Percentiles rank a stretch among this genome's conserved stretches.
phyloP scores from a whole-genome alignment of 2,113 vertebrate species.

The Lepisosteus osseus region DNA sequence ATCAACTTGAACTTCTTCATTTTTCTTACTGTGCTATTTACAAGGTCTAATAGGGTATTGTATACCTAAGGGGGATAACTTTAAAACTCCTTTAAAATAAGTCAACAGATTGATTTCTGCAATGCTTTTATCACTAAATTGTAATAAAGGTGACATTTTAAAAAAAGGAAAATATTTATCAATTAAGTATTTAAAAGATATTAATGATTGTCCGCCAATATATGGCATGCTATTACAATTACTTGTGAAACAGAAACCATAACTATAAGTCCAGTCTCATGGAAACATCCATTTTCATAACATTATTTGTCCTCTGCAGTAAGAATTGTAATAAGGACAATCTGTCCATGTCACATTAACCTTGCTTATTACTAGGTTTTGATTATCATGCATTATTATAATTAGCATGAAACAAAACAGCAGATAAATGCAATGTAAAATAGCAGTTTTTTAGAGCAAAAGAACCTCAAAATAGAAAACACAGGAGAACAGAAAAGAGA shows the following conservation, averaged over 20 bases:
- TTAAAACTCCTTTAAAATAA: no score
- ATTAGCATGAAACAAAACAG: conserved; percentile 5
- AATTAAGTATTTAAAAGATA: no score
- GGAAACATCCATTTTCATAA: conserved; percentile 20
- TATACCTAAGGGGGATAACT: no score
- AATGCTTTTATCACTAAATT: no score
- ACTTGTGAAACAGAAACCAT: neutral
- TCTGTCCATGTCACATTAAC: conserved; percentile 20
- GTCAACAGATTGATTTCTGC: no score
- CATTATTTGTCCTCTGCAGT: conserved; percentile 33
- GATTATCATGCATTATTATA: conserved; percentile 10
- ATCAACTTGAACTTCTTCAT: no score
- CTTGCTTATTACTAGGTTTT: conserved; percentile 1
- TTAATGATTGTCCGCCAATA: no score
- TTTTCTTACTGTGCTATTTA: no score
- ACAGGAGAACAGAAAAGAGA: neutral
- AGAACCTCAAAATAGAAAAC: neutral
- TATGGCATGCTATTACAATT: neutral
- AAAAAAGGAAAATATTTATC: no score
- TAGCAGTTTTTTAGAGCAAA: neutral
- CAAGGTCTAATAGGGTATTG: no score
- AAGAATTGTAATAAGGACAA: neutral
- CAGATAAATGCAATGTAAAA: neutral
- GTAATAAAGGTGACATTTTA: no score
- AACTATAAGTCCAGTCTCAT: neutral